Evolutionary conservation across 2,888 invertebrate species (phyloP).

Genomic region (Caenorhabditis panamensis): DNA sequence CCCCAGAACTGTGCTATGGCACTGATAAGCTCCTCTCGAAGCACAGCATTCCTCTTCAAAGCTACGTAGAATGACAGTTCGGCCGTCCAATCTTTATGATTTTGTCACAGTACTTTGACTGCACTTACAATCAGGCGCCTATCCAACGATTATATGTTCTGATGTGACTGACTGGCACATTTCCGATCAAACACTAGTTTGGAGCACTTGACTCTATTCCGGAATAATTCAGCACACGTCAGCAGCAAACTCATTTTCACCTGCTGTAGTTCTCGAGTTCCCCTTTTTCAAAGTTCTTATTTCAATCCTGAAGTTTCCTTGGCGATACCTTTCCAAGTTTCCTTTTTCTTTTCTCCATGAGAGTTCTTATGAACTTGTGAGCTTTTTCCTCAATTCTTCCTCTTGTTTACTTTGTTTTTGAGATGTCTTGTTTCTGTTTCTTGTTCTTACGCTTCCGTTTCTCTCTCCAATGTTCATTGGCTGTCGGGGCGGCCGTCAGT

Average conservation of each 20-base stretch:
- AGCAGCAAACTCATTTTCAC: constrained; percentile 1
- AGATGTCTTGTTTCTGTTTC: constrained; percentile 7
- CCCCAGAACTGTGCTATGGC: constrained; percentile 7
- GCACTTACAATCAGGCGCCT: constrained; percentile 53
- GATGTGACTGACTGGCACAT: constrained; percentile 33
- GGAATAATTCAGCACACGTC: constrained; percentile 23
- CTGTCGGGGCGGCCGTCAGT: background rate
- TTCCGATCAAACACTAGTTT: constrained; percentile 1
- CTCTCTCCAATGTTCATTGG: constrained; percentile 14
- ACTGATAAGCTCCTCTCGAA: background rate
- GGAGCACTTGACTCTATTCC: constrained; percentile 21
- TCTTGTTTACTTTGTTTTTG: background rate
- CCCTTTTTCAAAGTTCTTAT: background rate
- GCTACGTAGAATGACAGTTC: background rate
- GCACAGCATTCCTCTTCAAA: background rate
- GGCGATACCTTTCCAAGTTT: background rate
- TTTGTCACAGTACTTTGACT: constrained; percentile 31
- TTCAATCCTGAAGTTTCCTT: background rate
- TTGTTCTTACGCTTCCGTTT: background rate
- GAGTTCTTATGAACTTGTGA: background rate
- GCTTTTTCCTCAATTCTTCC: background rate
- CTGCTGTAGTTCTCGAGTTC: constrained; percentile 20
- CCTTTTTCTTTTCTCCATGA: background rate
- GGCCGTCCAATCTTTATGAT: constrained; percentile 27
- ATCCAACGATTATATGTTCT: constrained; percentile 44